Percentiles rank a stretch among this genome's conserved stretches.
Evolutionary conservation across 2,113 vertebrate species (phyloP).

Genomic region (Ictalurus furcatus): DNA sequence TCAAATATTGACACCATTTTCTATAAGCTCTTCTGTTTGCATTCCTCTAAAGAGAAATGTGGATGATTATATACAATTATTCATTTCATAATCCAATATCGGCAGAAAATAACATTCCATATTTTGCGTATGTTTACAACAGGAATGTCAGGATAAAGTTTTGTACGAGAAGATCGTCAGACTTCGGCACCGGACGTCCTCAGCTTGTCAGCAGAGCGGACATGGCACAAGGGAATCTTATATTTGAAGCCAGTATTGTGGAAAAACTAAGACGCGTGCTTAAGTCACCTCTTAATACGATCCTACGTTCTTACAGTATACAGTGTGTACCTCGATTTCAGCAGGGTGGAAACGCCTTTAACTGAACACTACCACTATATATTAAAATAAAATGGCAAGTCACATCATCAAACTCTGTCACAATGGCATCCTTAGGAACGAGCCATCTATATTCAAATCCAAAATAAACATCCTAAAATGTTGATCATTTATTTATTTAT

Average conservation of each 20-base stretch:
- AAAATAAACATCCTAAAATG: neutral
- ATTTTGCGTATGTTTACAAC: neutral
- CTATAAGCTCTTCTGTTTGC: neutral
- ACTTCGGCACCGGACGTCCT: neutral
- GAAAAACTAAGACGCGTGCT: neutral
- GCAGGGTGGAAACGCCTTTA: too few relatives aligned
- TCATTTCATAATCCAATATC: neutral
- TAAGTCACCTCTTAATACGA: neutral
- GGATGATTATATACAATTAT: neutral
- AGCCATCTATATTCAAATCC: neutral
- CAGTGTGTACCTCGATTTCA: too few relatives aligned
- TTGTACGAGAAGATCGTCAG: neutral
- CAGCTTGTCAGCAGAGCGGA: neutral
- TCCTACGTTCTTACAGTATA: too few relatives aligned
- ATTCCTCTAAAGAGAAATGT: neutral
- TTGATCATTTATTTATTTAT: neutral
- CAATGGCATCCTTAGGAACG: neutral
- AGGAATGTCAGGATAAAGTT: neutral
- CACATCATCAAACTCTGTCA: neutral
- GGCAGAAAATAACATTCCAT: neutral
- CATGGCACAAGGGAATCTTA: neutral
- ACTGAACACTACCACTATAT: too few relatives aligned
- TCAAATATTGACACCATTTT: neutral
- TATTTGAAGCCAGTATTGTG: too few relatives aligned
- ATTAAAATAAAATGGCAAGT: too few relatives aligned